These are phyloP conservation scores for Rhopalosiphum nymphaeae DNA, from an alignment of 2,888 invertebrate species.

Conservation along the genomic window DNA sequence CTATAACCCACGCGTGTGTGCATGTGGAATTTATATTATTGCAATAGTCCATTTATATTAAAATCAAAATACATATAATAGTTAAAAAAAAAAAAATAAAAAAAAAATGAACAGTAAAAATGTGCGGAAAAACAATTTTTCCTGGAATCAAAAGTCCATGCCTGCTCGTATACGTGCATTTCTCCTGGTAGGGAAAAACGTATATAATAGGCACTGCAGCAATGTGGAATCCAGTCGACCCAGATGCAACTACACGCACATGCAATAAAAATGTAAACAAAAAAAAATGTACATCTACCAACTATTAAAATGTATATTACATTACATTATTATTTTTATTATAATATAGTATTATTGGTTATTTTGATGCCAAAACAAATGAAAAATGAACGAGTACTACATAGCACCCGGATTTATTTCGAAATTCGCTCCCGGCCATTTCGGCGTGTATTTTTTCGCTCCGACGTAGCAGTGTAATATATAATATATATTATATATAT, in stretches of 20 bases:
- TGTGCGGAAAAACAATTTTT: conserved; percentile 38
- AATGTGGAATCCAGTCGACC: conserved; percentile 52
- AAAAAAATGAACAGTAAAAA: not conserved
- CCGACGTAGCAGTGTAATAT: conserved; percentile 20
- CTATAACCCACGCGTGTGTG: not conserved
- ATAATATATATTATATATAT: not conserved
- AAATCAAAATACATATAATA: not conserved
- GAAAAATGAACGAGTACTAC: conserved; percentile 2
- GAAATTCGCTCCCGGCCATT: conserved; percentile 30
- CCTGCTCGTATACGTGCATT: not conserved
- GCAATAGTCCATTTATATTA: conserved; percentile 44
- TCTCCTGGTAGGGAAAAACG: not conserved
- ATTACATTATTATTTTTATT: conserved; percentile 14
- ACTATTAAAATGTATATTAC: conserved; percentile 42
- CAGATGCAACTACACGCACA: conserved; percentile 30
- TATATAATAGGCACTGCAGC: not conserved
- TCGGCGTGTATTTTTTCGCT: not conserved
- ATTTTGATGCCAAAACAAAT: conserved; percentile 24
- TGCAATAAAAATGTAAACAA: conserved; percentile 34
- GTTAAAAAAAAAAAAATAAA: not conserved
- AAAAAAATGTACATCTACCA: conserved; percentile 5
- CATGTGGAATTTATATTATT: conserved; percentile 44
- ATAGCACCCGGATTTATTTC: conserved; percentile 27
- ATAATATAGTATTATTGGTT: not conserved
- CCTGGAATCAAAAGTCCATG: conserved; percentile 24